Evolutionary conservation across 92 coral and sea anemone species (phyloP).

Genomic region (Paragorgia papillata): DNA sequence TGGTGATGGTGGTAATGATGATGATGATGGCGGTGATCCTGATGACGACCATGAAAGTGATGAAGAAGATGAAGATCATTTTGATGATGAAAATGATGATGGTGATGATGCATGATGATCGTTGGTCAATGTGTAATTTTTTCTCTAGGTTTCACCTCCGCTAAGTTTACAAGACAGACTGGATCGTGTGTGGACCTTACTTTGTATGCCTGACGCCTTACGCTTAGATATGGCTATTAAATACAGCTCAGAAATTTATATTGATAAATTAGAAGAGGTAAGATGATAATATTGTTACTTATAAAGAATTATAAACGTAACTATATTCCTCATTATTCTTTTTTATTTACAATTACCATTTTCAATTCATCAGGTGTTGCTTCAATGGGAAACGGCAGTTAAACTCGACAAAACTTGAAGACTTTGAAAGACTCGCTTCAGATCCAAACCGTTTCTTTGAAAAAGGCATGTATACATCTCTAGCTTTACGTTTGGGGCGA

Average conservation of each 20-base stretch:
- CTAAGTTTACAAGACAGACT: conserved; percentile 76
- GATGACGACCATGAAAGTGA: conserved; percentile 5
- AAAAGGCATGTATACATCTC: conserved; percentile 76
- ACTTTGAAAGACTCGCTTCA: conserved; percentile 92
- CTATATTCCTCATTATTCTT: too few species aligned
- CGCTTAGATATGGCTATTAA: conserved; percentile 96
- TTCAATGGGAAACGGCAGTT: conserved; percentile 81
- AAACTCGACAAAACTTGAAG: conserved; percentile 83
- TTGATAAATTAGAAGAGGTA: conserved; percentile 69
- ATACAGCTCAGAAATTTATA: conserved; percentile 88
- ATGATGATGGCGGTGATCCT: too few species aligned
- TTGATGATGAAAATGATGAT: not conserved
- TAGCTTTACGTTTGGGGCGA: too few species aligned
- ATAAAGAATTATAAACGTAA: too few species aligned
- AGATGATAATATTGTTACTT: not conserved
- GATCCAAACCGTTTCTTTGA: conserved; percentile 98
- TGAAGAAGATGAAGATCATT: not conserved
- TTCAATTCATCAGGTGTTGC: conserved; percentile 70
- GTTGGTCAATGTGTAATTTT: not conserved
- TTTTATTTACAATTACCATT: too few species aligned
- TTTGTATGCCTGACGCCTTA: conserved; percentile 87
- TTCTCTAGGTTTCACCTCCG: conserved; percentile 54
- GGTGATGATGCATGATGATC: not conserved
- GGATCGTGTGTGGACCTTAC: conserved; percentile 85
- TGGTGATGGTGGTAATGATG: too few species aligned